Conservation (phyloP, 1,140 invertebrate species). For the Nasonia longicornis region DNA sequence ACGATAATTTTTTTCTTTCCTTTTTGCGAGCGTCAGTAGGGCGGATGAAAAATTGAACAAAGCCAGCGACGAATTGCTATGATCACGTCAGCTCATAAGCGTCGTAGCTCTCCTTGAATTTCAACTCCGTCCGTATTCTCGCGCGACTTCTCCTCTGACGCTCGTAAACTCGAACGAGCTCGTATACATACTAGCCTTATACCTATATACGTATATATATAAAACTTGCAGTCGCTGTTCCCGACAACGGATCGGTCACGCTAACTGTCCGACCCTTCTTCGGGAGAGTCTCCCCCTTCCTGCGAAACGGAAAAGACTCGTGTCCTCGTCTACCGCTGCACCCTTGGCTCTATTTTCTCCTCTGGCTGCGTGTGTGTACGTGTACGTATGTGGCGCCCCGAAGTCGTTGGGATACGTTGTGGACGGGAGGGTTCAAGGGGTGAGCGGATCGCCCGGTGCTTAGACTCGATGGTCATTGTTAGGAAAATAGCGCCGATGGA, state of each 20-base stretch:
- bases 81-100: no score
- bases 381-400: no score
- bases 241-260: not conserved
- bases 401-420: no score
- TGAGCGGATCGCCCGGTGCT: not conserved
- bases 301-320: not conserved
- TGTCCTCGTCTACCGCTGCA: not conserved
- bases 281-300: not conserved
- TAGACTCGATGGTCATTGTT: not conserved
- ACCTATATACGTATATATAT: not conserved
- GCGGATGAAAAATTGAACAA: not conserved
- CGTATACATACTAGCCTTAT: not conserved
- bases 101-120: not conserved
- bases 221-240: not conserved
- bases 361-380: no score
- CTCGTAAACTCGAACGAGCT: not conserved
- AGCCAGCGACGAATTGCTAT: not conserved
- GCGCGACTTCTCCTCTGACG: not conserved
- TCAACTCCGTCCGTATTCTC: no score
- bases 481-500: not conserved
- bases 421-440: no score
- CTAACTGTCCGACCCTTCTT: slow-evolving; percentile 1
- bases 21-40: not conserved
- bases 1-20: not conserved
- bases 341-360: not conserved